phyloP scores from a whole-genome alignment of 1,140 invertebrate species.

The Drosophila lini region DNA sequence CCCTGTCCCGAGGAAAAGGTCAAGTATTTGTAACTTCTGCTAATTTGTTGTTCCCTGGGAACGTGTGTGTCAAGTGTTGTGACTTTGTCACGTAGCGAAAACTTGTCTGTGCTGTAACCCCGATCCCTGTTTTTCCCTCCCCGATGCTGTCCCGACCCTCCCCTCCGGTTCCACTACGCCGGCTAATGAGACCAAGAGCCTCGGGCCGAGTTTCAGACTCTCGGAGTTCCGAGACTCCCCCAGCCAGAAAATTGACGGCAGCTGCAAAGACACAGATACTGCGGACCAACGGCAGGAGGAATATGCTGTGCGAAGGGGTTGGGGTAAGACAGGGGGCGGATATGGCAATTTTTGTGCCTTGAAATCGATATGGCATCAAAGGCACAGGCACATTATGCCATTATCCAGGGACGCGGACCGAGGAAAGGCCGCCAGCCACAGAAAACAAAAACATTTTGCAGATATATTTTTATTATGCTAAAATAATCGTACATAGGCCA shows the following conservation, averaged over 20 bases:
- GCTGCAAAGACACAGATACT: conserved; percentile 56
- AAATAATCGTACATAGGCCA: conserved; percentile 77
- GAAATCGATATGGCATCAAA: conserved; percentile 81
- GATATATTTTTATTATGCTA: conserved; percentile 82
- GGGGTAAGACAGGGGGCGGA: conserved; percentile 60
- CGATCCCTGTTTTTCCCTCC: conserved; percentile 4
- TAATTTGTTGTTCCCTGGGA: conserved; percentile 72
- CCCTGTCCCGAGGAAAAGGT: conserved; percentile 56
- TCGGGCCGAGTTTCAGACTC: conserved; percentile 31
- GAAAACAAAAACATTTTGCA: conserved; percentile 61
- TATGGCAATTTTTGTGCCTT: conserved; percentile 77
- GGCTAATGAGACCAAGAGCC: conserved; percentile 60
- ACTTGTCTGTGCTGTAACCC: conserved; percentile 59
- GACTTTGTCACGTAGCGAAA: conserved; percentile 79
- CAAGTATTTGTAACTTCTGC: conserved; percentile 71
- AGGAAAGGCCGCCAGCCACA: conserved; percentile 41
- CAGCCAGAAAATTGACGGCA: conserved; percentile 59
- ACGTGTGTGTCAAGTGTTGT: conserved; percentile 74
- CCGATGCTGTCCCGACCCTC: not conserved
- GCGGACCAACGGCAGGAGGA: conserved; percentile 17
- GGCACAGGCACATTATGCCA: conserved; percentile 76
- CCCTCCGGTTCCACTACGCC: conserved; percentile 5
- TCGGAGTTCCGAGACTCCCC: conserved; percentile 13
- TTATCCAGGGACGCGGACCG: conserved; percentile 61
- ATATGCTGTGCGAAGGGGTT: conserved; percentile 3